Percentiles rank a stretch among this genome's conserved stretches.
Evolutionary conservation across 2,797 vertebrate species (phyloP).

Genomic region (Aphelocoma californica): DNA sequence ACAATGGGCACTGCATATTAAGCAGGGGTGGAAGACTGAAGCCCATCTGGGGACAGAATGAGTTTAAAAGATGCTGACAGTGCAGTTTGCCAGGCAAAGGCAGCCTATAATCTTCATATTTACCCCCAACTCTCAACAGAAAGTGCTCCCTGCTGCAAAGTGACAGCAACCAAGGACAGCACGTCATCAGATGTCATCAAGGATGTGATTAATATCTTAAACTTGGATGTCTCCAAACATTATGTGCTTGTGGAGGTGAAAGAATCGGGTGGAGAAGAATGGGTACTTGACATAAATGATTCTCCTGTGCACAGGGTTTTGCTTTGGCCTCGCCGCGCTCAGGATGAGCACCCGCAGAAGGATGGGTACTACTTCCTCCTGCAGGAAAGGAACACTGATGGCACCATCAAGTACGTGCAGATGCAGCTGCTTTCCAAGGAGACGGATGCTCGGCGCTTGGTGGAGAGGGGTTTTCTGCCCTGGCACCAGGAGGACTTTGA

Average conservation of each 20-base stretch:
- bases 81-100: conserved; percentile 78
- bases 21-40: conserved; percentile 86
- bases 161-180: conserved; percentile 89
- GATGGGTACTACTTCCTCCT: conserved; percentile 95
- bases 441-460: conserved; percentile 80
- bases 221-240: conserved; percentile 81
- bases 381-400: conserved; percentile 88
- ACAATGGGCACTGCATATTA: conserved; percentile 75
- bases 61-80: conserved; percentile 89
- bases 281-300: conserved; percentile 92
- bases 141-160: conserved; percentile 80
- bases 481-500: conserved; percentile 88
- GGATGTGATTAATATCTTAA: conserved; percentile 77
- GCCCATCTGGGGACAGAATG: conserved; percentile 88
- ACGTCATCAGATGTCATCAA: conserved; percentile 81
- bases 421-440: conserved; percentile 81
- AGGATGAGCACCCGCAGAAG: conserved; percentile 85
- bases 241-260: conserved; percentile 96
- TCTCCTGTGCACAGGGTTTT: conserved; percentile 91
- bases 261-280: conserved; percentile 95
- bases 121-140: conserved; percentile 88
- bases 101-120: conserved; percentile 87
- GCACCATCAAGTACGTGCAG: conserved; percentile 88
- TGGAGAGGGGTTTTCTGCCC: conserved; percentile 91
- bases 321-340: conserved; percentile 95